Conservation (phyloP, 37 sponge, comb jelly and placozoan species). For the Cladorhizidae sp. region DNA sequence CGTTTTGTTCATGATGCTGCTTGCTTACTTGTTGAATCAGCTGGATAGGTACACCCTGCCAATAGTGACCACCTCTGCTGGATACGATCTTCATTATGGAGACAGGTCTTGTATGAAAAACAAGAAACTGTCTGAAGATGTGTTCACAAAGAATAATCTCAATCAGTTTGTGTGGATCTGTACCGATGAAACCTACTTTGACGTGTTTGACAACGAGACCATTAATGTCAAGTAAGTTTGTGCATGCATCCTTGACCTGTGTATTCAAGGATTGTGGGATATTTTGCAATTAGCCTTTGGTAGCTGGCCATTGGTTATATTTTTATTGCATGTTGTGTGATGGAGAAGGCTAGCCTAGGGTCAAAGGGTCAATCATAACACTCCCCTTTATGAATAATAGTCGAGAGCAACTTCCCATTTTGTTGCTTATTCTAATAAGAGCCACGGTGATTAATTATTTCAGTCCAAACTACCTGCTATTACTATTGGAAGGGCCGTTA, state of each 20-base stretch:
- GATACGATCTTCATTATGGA: constrained; percentile 74
- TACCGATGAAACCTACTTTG: neutral
- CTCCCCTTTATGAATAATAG: no score
- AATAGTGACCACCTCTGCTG: constrained; percentile 64
- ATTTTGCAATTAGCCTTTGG: no score
- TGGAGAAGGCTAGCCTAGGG: no score
- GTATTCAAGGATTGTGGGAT: no score
- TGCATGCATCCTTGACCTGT: neutral
- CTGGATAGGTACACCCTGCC: constrained; percentile 85
- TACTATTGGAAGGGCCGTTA: no score
- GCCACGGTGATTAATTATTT: no score
- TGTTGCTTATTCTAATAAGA: no score
- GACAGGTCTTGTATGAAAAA: constrained; percentile 36
- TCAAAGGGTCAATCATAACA: no score
- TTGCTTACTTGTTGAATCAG: constrained; percentile 84
- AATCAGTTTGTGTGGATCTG: constrained; percentile 9
- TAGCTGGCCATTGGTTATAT: no score
- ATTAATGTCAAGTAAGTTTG: constrained; percentile 4
- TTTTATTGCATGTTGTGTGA: no score
- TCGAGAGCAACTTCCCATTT: no score
- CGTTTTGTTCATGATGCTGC: constrained; percentile 62
- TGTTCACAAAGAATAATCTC: neutral
- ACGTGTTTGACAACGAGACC: neutral
- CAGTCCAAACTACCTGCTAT: no score
- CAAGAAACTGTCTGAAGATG: neutral